phyloP scores from a whole-genome alignment of 2,797 vertebrate genomes.

The Emydoidea blandingii region DNA sequence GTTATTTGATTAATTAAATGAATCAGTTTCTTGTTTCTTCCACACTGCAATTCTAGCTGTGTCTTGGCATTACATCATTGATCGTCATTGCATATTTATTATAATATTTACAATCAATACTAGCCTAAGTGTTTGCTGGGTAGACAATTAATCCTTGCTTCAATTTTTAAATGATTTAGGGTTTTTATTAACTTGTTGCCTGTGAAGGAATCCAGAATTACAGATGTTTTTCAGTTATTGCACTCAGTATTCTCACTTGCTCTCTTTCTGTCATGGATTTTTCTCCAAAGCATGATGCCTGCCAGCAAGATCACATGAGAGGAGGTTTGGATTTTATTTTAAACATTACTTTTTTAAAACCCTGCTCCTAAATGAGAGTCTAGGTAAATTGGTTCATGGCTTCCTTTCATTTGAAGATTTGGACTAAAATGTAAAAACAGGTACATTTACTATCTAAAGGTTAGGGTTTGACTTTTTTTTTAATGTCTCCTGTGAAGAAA shows the following conservation, averaged over 20 bases:
- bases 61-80: background rate
- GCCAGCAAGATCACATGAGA: slow-evolving; percentile 59
- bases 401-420: slow-evolving; percentile 70
- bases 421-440: slow-evolving; percentile 65
- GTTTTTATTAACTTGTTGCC: background rate
- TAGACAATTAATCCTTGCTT: background rate
- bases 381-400: slow-evolving; percentile 43
- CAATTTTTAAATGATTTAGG: background rate
- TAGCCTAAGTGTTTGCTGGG: fast-evolving
- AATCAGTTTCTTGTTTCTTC: background rate
- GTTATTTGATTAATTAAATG: background rate
- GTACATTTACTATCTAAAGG: slow-evolving; percentile 64
- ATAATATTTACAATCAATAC: background rate
- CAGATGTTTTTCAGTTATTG: background rate
- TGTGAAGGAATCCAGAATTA: background rate
- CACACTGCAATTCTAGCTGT: background rate
- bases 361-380: slow-evolving; percentile 15
- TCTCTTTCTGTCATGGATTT: slow-evolving; percentile 39
- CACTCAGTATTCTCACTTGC: slow-evolving; percentile 43
- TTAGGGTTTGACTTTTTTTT: slow-evolving; percentile 55
- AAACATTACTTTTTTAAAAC: slow-evolving; percentile 30
- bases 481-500: slow-evolving; percentile 67
- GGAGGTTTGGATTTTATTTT: slow-evolving; percentile 29
- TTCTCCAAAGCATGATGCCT: slow-evolving; percentile 40
- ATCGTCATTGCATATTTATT: background rate